These are phyloP conservation scores for Microplitis deprimator DNA, from an alignment of 2,888 invertebrate species.

Conservation along the genomic window DNA sequence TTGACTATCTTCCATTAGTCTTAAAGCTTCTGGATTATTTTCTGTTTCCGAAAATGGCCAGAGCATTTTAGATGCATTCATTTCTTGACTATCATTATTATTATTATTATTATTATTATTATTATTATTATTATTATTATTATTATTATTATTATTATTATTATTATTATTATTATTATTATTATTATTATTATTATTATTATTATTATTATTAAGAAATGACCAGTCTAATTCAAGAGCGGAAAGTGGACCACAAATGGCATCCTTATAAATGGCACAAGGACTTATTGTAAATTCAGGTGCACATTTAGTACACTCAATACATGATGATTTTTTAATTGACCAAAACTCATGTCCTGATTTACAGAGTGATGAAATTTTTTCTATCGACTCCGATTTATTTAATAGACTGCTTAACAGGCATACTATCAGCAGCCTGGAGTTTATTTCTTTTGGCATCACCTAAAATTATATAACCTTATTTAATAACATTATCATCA, in stretches of 20 bases:
- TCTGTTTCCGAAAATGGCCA: conserved; percentile 24
- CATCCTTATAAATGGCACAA: conserved; percentile 83
- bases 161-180: neutral
- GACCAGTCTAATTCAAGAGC: conserved; percentile 79
- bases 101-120: neutral
- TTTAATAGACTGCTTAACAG: conserved; percentile 47
- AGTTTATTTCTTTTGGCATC: conserved; percentile 60
- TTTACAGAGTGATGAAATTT: conserved; percentile 65
- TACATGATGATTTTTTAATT: conserved; percentile 77
- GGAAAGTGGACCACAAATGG: conserved; percentile 80
- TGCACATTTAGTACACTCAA: conserved; percentile 82
- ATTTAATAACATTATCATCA: too few species aligned
- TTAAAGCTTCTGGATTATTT: conserved; percentile 24
- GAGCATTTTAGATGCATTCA: conserved; percentile 14
- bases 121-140: neutral
- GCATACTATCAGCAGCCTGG: conserved; percentile 59
- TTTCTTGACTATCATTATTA: neutral
- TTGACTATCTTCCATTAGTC: conserved; percentile 9
- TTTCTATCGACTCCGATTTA: conserved; percentile 42
- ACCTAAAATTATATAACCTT: conserved; percentile 52
- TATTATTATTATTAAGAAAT: conserved; percentile 63
- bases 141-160: neutral
- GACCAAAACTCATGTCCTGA: conserved; percentile 81
- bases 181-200: neutral
- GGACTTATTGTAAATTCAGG: conserved; percentile 78